phyloP scores from a whole-genome alignment of 2,113 vertebrate species.

The Phoxinus phoxinus region DNA sequence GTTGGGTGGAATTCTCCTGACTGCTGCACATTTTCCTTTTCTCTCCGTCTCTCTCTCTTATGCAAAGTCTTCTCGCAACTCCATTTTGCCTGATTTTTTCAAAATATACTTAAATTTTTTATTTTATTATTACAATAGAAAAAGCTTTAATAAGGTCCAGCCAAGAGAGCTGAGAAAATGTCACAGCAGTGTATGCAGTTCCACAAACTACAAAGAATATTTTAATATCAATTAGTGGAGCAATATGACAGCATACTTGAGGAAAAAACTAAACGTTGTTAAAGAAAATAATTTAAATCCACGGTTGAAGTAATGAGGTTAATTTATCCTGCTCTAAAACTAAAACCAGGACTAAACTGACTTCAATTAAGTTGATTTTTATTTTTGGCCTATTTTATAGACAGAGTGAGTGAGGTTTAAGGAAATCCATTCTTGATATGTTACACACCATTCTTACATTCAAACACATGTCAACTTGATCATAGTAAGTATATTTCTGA shows the following conservation, averaged over 20 bases:
- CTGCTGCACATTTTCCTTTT: constrained; percentile 79
- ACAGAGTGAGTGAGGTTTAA: too few species aligned
- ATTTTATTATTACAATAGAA: neutral
- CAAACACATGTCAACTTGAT: neutral
- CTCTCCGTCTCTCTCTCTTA: constrained; percentile 35
- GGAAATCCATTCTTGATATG: neutral
- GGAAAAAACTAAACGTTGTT: too few species aligned
- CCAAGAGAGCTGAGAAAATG: neutral
- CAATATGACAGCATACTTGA: neutral
- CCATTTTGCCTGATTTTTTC: neutral
- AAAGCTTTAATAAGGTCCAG: neutral
- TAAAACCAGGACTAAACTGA: neutral
- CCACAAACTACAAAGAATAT: neutral
- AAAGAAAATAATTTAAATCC: too few species aligned
- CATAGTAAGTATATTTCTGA: neutral
- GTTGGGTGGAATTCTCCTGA: constrained; percentile 83
- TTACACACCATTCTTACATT: too few species aligned
- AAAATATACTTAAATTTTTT: neutral
- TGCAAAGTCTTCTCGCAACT: constrained; percentile 32
- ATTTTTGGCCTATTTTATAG: neutral
- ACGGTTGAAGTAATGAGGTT: neutral
- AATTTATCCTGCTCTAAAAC: neutral
- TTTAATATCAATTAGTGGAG: neutral
- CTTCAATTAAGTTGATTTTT: neutral
- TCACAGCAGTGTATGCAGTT: neutral